phyloP scores from a whole-genome alignment of 2,797 vertebrate species.

The Poeciliopsis gracilis region DNA sequence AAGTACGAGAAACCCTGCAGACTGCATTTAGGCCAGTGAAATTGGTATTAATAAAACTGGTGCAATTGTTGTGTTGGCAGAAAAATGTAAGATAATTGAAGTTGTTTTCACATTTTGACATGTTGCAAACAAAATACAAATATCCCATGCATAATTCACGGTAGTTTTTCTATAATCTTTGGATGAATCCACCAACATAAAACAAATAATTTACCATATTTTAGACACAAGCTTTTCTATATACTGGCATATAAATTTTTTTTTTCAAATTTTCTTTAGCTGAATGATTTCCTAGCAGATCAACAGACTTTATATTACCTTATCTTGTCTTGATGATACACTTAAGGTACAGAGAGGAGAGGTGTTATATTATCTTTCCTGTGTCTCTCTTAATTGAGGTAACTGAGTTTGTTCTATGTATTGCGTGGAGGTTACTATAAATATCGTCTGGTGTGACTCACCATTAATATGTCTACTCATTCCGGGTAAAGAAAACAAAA shows the following conservation, averaged over 20 bases:
- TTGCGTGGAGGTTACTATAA: slow-evolving; percentile 75
- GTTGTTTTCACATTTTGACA: background rate
- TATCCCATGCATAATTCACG: background rate
- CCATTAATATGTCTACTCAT: slow-evolving; percentile 64
- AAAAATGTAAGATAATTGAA: background rate
- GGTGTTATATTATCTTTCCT: slow-evolving; percentile 18
- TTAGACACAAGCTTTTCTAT: background rate
- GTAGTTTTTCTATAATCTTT: background rate
- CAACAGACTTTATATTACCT: slow-evolving; percentile 18
- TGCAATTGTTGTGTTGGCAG: background rate
- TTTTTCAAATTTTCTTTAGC: background rate
- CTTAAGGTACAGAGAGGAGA: slow-evolving; percentile 8
- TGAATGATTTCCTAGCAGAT: background rate
- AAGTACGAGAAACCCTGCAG: background rate
- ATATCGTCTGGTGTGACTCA: slow-evolving; percentile 67
- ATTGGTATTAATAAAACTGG: background rate
- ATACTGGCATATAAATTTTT: background rate
- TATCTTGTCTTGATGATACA: slow-evolving; percentile 20
- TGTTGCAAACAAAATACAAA: background rate
- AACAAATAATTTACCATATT: background rate
- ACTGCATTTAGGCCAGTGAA: background rate
- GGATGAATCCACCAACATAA: background rate
- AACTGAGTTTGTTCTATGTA: slow-evolving; percentile 61
- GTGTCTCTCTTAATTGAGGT: slow-evolving; percentile 56
- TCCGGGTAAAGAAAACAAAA: slow-evolving; percentile 58